These are phyloP conservation scores for Heliocidaris erythrogramma DNA, from an alignment of 35 echinoderm and acorn worm genomes.

Conservation along the genomic window DNA sequence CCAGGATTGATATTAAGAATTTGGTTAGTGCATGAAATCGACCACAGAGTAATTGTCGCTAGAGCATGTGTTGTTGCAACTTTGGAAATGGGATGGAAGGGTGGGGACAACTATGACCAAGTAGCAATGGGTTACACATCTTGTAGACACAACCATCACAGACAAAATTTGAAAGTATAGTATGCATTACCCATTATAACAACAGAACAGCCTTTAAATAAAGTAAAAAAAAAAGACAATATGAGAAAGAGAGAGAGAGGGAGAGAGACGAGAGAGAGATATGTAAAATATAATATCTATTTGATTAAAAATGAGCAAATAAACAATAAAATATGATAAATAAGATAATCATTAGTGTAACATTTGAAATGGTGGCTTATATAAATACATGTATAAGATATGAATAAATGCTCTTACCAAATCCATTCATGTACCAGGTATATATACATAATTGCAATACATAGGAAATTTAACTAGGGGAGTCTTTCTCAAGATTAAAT, in stretches of 20 bases:
- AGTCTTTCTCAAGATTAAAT: no score
- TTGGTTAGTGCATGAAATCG: no score
- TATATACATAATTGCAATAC: no score
- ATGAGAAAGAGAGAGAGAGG: neutral
- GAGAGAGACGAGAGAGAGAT: neutral
- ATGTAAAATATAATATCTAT: neutral
- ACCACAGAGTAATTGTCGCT: no score
- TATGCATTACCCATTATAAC: slow-evolving; percentile 11
- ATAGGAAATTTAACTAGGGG: no score
- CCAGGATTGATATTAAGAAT: no score
- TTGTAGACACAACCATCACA: neutral
- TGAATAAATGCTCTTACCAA: no score
- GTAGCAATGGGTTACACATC: neutral
- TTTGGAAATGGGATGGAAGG: neutral
- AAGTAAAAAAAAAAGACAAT: neutral
- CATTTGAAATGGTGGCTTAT: no score
- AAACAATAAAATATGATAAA: neutral
- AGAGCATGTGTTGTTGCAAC: no score
- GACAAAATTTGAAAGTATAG: neutral
- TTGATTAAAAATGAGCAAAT: neutral
- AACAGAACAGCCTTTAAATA: neutral
- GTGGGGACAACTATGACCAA: neutral
- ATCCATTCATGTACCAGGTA: no score
- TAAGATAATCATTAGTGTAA: no score
- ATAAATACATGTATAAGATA: no score